A percentile compares a stretch with the other conserved stretches of the same genome.
Evolutionary conservation across 2,113 vertebrate genomes (phyloP).

Genomic region (Malurus alboscapulatus): DNA sequence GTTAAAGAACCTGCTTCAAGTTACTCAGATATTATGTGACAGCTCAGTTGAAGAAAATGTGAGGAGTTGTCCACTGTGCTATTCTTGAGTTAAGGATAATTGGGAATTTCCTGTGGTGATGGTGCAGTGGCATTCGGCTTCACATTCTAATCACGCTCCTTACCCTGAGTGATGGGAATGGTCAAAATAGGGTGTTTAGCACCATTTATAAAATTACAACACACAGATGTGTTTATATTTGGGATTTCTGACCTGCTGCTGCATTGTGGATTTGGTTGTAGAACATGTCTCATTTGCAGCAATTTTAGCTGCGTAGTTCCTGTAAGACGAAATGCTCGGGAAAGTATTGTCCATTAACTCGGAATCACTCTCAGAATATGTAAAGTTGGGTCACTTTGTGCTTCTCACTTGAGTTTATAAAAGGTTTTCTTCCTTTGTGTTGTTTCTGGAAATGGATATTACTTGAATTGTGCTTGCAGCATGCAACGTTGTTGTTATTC

Average conservation of each 20-base stretch:
- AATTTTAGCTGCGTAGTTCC: background rate
- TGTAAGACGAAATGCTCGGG: background rate
- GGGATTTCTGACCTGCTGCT: background rate
- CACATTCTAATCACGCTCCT: background rate
- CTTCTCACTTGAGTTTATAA: background rate
- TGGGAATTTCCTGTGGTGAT: slow-evolving; percentile 55
- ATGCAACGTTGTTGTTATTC: background rate
- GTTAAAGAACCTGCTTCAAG: slow-evolving; percentile 1
- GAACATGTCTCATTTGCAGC: background rate
- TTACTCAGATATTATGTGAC: background rate
- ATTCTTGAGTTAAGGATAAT: slow-evolving; percentile 32
- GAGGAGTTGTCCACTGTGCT: background rate
- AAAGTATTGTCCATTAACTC: accelerated
- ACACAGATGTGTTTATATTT: background rate
- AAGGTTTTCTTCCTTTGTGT: background rate
- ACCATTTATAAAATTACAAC: background rate
- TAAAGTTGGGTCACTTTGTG: background rate
- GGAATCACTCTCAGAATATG: background rate
- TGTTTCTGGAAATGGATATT: background rate
- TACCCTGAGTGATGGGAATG: background rate
- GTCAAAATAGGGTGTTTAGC: background rate
- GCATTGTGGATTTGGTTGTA: background rate
- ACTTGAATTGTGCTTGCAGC: background rate
- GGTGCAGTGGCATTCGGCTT: background rate
- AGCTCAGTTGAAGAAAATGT: slow-evolving; percentile 53